Evolutionary conservation across 1,140 invertebrate species (phyloP).

Genomic region (Drosophila parabipectinata): DNA sequence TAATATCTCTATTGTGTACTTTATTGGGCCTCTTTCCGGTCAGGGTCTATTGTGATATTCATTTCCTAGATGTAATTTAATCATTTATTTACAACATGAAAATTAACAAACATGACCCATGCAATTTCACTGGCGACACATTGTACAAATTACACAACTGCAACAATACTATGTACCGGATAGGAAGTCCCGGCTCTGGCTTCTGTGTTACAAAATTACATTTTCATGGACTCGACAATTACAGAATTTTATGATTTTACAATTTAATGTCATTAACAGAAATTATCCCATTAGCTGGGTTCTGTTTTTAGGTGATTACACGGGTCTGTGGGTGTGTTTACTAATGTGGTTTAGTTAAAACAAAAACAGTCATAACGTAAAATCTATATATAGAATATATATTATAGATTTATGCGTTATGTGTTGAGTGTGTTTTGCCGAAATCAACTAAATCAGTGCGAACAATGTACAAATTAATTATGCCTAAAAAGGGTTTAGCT

Average conservation of each 20-base stretch:
- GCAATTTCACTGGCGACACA: constrained; percentile 29
- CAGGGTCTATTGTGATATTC: constrained; percentile 22
- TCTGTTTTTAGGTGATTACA: constrained; percentile 27
- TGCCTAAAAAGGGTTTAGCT: background rate
- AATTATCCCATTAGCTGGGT: constrained; percentile 22
- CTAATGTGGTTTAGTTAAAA: constrained; percentile 27
- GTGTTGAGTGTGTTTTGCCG: constrained; percentile 40
- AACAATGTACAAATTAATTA: constrained; percentile 37
- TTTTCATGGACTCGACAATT: constrained; percentile 49
- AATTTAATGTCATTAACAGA: constrained; percentile 64
- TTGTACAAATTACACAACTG: constrained; percentile 49
- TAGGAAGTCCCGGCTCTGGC: background rate
- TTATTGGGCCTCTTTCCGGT: constrained; percentile 42
- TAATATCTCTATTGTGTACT: constrained; percentile 54
- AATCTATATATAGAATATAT: too few species aligned
- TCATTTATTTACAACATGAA: constrained; percentile 70
- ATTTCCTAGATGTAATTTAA: constrained; percentile 55
- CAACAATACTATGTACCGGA: constrained; percentile 19
- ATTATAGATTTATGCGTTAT: constrained; percentile 28
- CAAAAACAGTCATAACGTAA: constrained; percentile 25
- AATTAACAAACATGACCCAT: constrained; percentile 53
- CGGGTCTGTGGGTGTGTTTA: constrained; percentile 39
- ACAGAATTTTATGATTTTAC: constrained; percentile 57
- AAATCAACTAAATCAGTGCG: constrained; percentile 40
- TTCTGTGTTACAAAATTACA: constrained; percentile 48